phyloP scores from a whole-genome alignment of 1,140 invertebrate genomes.

The Phymastichus coffea region DNA sequence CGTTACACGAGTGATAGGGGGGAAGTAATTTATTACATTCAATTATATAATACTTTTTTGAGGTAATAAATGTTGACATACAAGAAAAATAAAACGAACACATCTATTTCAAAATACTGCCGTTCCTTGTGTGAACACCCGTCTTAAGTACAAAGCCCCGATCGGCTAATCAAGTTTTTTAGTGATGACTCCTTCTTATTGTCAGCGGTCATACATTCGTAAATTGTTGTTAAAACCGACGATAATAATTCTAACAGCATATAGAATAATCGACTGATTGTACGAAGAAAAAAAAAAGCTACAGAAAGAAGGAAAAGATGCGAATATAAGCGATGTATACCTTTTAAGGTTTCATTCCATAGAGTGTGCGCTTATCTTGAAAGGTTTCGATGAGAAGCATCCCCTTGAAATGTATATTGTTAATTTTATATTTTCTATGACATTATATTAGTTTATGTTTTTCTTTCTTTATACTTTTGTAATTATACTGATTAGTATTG shows the following conservation, averaged over 20 bases:
- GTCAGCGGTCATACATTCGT: not conserved
- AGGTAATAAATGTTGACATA: slow-evolving; percentile 19
- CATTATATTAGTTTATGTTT: not conserved
- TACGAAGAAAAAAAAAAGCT: not conserved
- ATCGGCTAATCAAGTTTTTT: slow-evolving; percentile 28
- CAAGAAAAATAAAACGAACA: slow-evolving; percentile 11
- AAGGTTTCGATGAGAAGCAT: not conserved
- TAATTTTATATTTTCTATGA: slow-evolving; percentile 20
- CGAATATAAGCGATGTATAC: not conserved
- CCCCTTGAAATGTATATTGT: slow-evolving; percentile 8
- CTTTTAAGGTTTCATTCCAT: slow-evolving; percentile 11
- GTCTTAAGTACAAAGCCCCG: slow-evolving; percentile 48
- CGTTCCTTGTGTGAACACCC: slow-evolving; percentile 44
- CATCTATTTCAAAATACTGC: slow-evolving; percentile 35
- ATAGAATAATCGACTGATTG: slow-evolving; percentile 25
- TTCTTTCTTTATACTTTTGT: not conserved
- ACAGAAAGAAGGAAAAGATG: not conserved
- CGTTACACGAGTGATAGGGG: slow-evolving; percentile 27
- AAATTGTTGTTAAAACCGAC: slow-evolving; percentile 8
- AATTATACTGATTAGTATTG: not conserved
- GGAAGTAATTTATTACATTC: slow-evolving; percentile 24
- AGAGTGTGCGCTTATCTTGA: slow-evolving; percentile 6
- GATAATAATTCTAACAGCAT: slow-evolving; percentile 17
- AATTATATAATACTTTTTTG: slow-evolving; percentile 18
- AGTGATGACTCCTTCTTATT: slow-evolving; percentile 24